Evolutionary conservation across 1,140 invertebrate species (phyloP), one percentile per base, ranked within the genome.

Genomic region (Trichonephila clavipes): DNA sequence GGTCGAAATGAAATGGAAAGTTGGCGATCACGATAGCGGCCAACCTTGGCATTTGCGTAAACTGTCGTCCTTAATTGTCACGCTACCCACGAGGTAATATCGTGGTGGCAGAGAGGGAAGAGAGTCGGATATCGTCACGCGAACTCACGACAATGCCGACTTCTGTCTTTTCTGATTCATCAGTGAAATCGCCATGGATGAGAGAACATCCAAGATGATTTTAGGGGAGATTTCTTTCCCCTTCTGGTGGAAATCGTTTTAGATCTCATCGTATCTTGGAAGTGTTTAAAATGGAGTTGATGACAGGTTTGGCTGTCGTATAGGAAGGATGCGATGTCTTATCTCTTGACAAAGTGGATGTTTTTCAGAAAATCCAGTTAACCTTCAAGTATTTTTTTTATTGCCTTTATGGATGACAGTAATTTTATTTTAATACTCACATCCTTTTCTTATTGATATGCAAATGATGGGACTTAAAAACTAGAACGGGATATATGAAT

Each of bases 21-120:
- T 51, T 83, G 40, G 21, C 51, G 81, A 83, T 83, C 51, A 21
- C 81, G 81, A 51, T 7, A n/a, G 18, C 5, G 24, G 16, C 69
- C 81, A 83, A 83, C 81, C 81, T 83, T 83, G 81, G 81, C 81
- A 83, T 83, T 83, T 58, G 81, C 69, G 69, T 72, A 72, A 83
- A 83, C 18, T 8, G 81, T 18, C 81, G 81, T 18, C 81, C 44
- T 40, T 83, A 83, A 83, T 83, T 83, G 81, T 83, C 81, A 83
- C 81, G 81, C 81, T 19, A 83, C 21, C 51, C 81, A 83, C 81
- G 81, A 83, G 34, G 81, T 10, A n/a, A n/a, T 51, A 51, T 51
- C 51, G 51, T 51, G 64, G 64, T 19, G 62, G 21, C 6, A 16
- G 34, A 34, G 19, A 10, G 69, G 69, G 69, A 34, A 24, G 16